Base-by-base conservation (phyloP, 2,113 vertebrate genomes). In the Lontra canadensis region DNA sequence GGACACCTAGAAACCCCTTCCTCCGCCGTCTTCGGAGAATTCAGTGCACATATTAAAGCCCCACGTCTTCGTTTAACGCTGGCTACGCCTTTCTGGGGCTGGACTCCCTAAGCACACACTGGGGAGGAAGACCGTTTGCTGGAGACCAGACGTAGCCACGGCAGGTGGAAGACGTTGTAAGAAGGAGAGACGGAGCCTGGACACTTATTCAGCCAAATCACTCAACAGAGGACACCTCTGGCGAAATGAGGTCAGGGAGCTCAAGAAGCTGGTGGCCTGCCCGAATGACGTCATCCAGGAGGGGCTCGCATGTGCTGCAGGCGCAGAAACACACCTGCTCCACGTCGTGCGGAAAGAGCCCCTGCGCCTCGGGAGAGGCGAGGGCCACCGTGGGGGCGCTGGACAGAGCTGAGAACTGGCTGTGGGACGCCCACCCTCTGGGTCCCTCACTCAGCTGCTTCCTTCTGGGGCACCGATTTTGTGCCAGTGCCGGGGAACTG, bases 361-460 rank as follows among this genome's bases (percentile, higher is more conserved):
- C 5, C 17, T 23, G 5, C 5, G 17, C 29, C 44, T 23, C 0
- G 3, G 52, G 55, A 47, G 78, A 88, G 47, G 79, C 25, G 47
- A 39, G 29, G 63, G 25, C 21, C 0, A 0, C 2, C 0, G 86
- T 8, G 11, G 63, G 74, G 59, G 23, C 3, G 63, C 6, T 6
- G n/a, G 29, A 26, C 0, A 0, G 69, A 90, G 82, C 29, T 88
- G 26, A 61, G 49, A 44, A 61, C 18, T 4, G 42, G 4, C 21
- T 34, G 23, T 49, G 52, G 67, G 4, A 47, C 2, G 0, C 21
- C 44, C 11, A 23, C 9, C 31, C 47, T 25, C 31, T 49, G 10
- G 3, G 11, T 47, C 59, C 59, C 85, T 79, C 29, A 4, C 81
- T 44, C 42, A 11, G 1, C 0, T 4, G 84, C 21, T 85, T 65